Evolutionary conservation across 2,888 invertebrate species (phyloP).

Genomic region (Phaonia tiefii): DNA sequence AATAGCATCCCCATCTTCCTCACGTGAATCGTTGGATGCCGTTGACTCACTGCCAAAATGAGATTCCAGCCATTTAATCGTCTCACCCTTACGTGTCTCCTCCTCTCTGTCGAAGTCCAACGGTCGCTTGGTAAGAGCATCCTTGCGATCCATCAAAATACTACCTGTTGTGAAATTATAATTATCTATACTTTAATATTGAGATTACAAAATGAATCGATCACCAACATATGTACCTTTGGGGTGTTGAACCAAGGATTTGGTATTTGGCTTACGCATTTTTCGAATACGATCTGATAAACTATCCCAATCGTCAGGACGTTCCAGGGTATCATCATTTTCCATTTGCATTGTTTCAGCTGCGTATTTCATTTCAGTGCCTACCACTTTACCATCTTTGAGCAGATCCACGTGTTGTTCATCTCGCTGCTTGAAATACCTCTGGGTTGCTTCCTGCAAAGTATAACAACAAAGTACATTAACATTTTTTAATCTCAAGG

Average conservation of each 20-base stretch:
- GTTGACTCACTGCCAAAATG: conserved; percentile 94
- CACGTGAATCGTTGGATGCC: conserved; percentile 84
- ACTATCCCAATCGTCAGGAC: conserved; percentile 88
- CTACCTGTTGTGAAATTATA: conserved; percentile 74
- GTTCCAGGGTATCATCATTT: conserved; percentile 85
- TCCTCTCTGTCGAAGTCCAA: conserved; percentile 93
- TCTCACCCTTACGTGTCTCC: conserved; percentile 93
- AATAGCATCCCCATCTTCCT: conserved; percentile 80
- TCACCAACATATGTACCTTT: conserved; percentile 79
- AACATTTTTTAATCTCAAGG: too few species aligned
- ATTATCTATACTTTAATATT: background rate
- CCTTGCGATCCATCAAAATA: conserved; percentile 85
- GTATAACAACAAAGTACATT: background rate
- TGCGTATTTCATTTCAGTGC: conserved; percentile 90
- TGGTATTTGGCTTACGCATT: conserved; percentile 82
- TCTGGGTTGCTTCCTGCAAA: conserved; percentile 82
- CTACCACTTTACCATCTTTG: conserved; percentile 90
- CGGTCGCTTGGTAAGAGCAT: conserved; percentile 90
- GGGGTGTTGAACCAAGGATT: conserved; percentile 81
- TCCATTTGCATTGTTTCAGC: conserved; percentile 92
- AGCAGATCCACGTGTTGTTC: conserved; percentile 92
- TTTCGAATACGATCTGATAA: conserved; percentile 88
- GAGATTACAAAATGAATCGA: too few species aligned
- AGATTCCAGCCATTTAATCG: conserved; percentile 94
- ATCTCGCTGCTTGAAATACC: conserved; percentile 87